Percentiles rank a stretch among this genome's conserved stretches.
These are phyloP conservation scores for Ctenosaura bakeri DNA, from an alignment of 2,797 vertebrate species.

Conservation along the genomic window DNA sequence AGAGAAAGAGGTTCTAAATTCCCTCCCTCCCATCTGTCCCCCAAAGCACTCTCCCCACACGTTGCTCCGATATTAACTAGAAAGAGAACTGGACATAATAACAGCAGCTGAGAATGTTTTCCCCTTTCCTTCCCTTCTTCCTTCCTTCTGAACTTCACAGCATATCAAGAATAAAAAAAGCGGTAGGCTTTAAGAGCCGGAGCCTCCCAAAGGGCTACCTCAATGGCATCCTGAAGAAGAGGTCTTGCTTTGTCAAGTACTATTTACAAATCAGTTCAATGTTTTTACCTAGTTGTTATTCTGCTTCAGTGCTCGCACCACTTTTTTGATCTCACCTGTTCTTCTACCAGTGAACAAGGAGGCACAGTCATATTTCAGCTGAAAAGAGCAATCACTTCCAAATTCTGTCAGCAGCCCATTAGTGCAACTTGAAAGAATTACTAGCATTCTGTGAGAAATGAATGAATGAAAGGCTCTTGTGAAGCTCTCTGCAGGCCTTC, in stretches of 20 bases:
- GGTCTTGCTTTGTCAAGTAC: neutral
- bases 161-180: neutral
- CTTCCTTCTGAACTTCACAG: neutral
- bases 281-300: neutral
- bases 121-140: neutral
- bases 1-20: neutral
- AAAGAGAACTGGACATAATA: neutral
- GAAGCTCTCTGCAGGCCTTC: neutral
- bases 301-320: neutral
- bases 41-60: neutral
- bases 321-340: neutral
- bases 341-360: neutral
- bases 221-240: neutral
- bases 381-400: neutral
- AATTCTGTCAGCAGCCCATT: neutral
- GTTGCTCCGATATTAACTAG: neutral
- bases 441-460: neutral
- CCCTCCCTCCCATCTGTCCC: neutral
- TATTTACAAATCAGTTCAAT: slow-evolving; percentile 9
- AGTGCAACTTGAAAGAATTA: neutral
- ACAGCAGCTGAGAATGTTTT: neutral
- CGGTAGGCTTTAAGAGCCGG: neutral
- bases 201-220: neutral
- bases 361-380: neutral
- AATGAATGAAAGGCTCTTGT: neutral